phyloP scores from a whole-genome alignment of 2,888 invertebrate genomes.

The Cheilosia soror region DNA sequence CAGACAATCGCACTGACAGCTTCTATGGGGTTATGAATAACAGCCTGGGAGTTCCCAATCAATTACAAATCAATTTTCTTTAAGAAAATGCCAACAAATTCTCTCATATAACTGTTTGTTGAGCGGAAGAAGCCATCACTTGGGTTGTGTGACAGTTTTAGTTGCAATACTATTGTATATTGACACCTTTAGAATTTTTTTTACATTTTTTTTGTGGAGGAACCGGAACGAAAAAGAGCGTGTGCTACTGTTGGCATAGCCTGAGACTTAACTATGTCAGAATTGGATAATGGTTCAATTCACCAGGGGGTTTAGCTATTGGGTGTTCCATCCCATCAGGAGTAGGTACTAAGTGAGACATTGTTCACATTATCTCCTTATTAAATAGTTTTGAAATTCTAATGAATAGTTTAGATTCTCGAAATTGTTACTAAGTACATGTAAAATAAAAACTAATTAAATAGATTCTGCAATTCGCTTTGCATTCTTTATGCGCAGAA shows the following conservation, averaged over 20 bases:
- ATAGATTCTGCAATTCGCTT: no score
- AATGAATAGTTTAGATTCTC: not conserved
- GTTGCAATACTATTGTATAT: conserved; percentile 47
- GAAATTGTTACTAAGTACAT: no score
- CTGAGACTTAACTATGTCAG: conserved; percentile 25
- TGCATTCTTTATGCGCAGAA: no score
- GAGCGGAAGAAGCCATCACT: conserved; percentile 75
- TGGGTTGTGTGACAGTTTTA: conserved; percentile 70
- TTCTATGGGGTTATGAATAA: conserved; percentile 20
- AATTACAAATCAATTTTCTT: conserved; percentile 75
- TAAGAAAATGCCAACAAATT: conserved; percentile 44
- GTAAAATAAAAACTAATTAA: no score
- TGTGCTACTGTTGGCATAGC: conserved; percentile 65
- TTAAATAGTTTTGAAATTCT: not conserved
- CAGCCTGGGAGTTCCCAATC: conserved; percentile 71
- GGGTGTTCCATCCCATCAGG: not conserved
- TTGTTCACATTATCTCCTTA: not conserved
- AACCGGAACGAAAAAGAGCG: conserved; percentile 16
- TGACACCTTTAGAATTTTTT: conserved; percentile 29
- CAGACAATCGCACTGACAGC: conserved; percentile 61
- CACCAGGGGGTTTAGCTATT: conserved; percentile 8
- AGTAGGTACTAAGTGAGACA: not conserved
- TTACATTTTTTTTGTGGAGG: conserved; percentile 24
- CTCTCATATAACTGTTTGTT: conserved; percentile 51
- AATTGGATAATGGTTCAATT: conserved; percentile 20